Percentiles rank a stretch among this genome's conserved stretches.
Evolutionary conservation across 2,797 vertebrate species (phyloP).

Genomic region (Pipistrellus pygmaeus): DNA sequence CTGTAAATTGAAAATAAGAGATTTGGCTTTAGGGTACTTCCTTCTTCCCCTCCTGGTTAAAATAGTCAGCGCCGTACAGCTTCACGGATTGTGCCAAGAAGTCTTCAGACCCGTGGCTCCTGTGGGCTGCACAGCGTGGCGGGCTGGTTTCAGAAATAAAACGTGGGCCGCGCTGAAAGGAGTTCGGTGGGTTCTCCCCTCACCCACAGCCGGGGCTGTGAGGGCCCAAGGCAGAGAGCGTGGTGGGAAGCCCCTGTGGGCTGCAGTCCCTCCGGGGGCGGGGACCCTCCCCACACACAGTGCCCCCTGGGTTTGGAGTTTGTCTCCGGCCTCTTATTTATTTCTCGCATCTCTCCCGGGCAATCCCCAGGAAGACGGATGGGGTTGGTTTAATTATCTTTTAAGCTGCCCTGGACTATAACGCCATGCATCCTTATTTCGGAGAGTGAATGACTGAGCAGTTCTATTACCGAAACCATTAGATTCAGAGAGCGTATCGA

Average conservation of each 20-base stretch:
- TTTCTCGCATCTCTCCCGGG: slow-evolving; percentile 42
- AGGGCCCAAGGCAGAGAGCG: neutral
- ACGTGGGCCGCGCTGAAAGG: rapidly evolving
- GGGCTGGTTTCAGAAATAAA: neutral
- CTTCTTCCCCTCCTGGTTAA: neutral
- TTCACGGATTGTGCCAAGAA: rapidly evolving
- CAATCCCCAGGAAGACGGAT: slow-evolving; percentile 42
- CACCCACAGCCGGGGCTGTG: rapidly evolving
- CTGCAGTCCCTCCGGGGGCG: neutral
- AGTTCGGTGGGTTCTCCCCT: neutral
- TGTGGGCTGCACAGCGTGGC: rapidly evolving
- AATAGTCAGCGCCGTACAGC: neutral
- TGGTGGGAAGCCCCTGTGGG: neutral
- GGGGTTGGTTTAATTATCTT: slow-evolving; percentile 67
- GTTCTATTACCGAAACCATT: slow-evolving; percentile 69
- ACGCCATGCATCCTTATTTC: slow-evolving; percentile 53
- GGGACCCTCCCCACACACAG: neutral
- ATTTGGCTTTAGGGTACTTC: neutral
- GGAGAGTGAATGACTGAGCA: slow-evolving; percentile 65
- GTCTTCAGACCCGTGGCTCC: rapidly evolving
- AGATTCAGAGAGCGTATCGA: slow-evolving; percentile 73
- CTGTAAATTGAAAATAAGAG: neutral
- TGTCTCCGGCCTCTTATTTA: slow-evolving; percentile 10
- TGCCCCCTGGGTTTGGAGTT: neutral
- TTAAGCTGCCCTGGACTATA: slow-evolving; percentile 35